Evolutionary conservation across 2,888 invertebrate genomes (phyloP).

Genomic region (Lasioglossum pauxillum): DNA sequence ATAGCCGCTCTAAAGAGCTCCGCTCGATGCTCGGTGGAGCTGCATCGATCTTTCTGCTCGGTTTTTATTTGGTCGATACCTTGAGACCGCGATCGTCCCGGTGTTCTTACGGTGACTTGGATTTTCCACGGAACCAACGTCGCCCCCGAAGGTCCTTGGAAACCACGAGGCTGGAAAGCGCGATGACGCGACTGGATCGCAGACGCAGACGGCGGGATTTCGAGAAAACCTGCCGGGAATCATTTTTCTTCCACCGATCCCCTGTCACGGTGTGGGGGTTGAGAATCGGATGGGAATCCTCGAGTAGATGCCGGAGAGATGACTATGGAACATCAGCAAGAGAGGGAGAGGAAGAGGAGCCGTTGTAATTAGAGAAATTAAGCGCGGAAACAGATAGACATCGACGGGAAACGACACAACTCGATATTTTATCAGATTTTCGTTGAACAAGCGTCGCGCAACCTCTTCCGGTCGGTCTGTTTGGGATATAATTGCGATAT

Average conservation of each 20-base stretch:
- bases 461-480: neutral
- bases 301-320: neutral
- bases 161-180: constrained; percentile 19
- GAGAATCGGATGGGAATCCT: neutral
- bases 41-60: constrained; percentile 37
- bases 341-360: no score
- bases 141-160: constrained; percentile 38
- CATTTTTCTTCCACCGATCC: constrained; percentile 6
- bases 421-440: constrained; percentile 51
- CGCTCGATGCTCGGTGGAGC: constrained; percentile 22
- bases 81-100: constrained; percentile 15
- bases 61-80: constrained; percentile 19
- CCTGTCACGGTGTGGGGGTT: neutral
- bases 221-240: constrained; percentile 9
- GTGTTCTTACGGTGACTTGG: constrained; percentile 43
- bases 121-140: constrained; percentile 35
- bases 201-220: neutral
- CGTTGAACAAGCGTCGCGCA: constrained; percentile 41
- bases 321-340: neutral
- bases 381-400: constrained; percentile 54
- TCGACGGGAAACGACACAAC: constrained; percentile 25
- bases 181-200: constrained; percentile 17
- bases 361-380: constrained; percentile 62
- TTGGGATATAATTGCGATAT: constrained; percentile 17
- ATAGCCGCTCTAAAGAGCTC: constrained; percentile 42